Percentiles rank a stretch among this genome's conserved stretches.
Conservation (phyloP, 2,797 vertebrate genomes). For the Zalophus californianus region DNA sequence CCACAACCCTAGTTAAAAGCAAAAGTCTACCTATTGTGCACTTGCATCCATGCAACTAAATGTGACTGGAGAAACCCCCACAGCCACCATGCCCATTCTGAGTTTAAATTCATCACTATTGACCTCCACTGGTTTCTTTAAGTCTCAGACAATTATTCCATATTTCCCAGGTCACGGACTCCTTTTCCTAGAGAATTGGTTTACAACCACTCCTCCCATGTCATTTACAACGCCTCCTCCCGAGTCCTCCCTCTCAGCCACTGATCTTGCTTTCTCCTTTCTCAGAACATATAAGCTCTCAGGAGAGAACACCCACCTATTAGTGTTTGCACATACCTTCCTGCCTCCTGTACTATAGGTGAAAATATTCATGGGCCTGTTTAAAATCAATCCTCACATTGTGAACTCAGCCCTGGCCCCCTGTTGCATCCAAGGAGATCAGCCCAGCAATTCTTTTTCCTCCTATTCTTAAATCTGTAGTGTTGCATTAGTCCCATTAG, state of each 20-base stretch:
- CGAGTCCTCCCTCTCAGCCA: not conserved
- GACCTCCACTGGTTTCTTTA: not conserved
- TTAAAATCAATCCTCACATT: not conserved
- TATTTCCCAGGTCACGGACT: not conserved
- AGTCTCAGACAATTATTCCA: not conserved
- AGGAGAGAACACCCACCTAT: not conserved
- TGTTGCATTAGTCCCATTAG: not conserved
- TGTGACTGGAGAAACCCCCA: not conserved
- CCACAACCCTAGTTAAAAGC: not conserved
- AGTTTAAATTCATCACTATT: not conserved
- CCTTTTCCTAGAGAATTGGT: not conserved
- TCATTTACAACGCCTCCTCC: not conserved
- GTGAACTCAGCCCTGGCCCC: too few relatives aligned
- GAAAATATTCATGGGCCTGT: not conserved
- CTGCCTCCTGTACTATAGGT: not conserved
- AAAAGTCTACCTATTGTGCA: not conserved
- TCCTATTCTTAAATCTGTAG: not conserved
- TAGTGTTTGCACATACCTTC: not conserved
- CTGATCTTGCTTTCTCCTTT: not conserved
- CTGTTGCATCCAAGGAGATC: not conserved
- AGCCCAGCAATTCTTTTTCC: not conserved
- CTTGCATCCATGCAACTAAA: not conserved
- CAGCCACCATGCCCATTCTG: not conserved
- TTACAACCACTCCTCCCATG: not conserved
- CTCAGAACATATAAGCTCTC: not conserved